A percentile compares a stretch with the other conserved stretches of the same genome.
Conservation (phyloP, 2,113 vertebrate species). For the Toxotes jaculatrix region DNA sequence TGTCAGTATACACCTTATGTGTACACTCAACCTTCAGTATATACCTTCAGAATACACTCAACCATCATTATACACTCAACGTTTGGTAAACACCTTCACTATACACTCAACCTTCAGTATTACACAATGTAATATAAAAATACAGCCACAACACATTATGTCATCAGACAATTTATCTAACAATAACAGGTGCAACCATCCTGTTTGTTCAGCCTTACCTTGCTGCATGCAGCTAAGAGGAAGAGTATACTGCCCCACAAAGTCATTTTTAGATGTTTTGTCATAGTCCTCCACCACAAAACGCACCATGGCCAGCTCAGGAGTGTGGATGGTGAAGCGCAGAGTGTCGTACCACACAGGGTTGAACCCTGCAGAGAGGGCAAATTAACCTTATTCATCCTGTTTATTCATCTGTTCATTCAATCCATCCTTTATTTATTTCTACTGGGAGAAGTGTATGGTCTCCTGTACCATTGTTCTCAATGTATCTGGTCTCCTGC, state of each 20-base stretch:
- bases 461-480: conserved; percentile 92
- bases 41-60: too few species aligned
- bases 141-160: too few species aligned
- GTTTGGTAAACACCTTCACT: too few species aligned
- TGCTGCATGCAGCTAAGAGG: conserved; percentile 91
- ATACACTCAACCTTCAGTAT: too few species aligned
- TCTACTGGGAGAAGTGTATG: neutral
- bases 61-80: too few species aligned
- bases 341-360: conserved; percentile 92
- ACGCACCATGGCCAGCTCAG: conserved; percentile 91
- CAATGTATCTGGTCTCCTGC: conserved; percentile 93
- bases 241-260: conserved; percentile 93
- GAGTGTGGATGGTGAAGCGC: conserved; percentile 88
- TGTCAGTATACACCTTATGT: too few species aligned
- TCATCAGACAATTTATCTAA: neutral
- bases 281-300: conserved; percentile 96
- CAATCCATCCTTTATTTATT: neutral
- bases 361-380: conserved; percentile 89
- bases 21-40: too few species aligned
- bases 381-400: neutral
- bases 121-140: too few species aligned
- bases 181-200: neutral
- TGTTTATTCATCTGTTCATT: neutral
- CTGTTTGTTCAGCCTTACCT: conserved; percentile 80
- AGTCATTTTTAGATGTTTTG: conserved; percentile 92